phyloP scores from a whole-genome alignment of 1,140 invertebrate species.

The Bombus confusus region DNA sequence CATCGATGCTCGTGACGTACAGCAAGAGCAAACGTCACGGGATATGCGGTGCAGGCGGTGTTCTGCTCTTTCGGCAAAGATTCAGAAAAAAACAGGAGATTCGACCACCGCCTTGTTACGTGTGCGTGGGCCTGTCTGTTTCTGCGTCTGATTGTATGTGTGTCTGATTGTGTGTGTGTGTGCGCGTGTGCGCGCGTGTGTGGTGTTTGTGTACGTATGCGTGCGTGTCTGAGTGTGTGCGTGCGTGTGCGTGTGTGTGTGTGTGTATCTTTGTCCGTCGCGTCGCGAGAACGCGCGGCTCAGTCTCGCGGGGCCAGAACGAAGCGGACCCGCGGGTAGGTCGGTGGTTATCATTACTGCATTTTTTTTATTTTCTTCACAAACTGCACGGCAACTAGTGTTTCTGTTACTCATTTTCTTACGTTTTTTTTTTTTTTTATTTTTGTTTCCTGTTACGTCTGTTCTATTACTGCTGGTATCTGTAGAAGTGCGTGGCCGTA shows the following conservation, averaged over 20 bases:
- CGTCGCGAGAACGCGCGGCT: constrained; percentile 59
- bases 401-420: constrained; percentile 69
- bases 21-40: background rate
- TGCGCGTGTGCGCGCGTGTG: too few species aligned
- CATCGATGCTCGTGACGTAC: background rate
- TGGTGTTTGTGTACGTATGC: rapidly evolving
- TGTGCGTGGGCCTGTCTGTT: too few species aligned
- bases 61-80: background rate
- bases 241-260: background rate
- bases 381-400: constrained; percentile 80
- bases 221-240: background rate
- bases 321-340: constrained; percentile 83
- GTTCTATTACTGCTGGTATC: constrained; percentile 68
- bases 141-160: too few species aligned
- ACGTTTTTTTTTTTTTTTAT: constrained; percentile 61
- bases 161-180: too few species aligned
- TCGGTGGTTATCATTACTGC: constrained; percentile 76
- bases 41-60: background rate
- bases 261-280: background rate
- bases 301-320: constrained; percentile 76
- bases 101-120: background rate
- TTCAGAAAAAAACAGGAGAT: constrained; percentile 5
- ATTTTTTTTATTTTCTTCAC: constrained; percentile 73
- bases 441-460: constrained; percentile 71
- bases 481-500: constrained; percentile 63